phyloP scores from a whole-genome alignment of 2,113 vertebrate genomes.

The Carassius carassius region DNA sequence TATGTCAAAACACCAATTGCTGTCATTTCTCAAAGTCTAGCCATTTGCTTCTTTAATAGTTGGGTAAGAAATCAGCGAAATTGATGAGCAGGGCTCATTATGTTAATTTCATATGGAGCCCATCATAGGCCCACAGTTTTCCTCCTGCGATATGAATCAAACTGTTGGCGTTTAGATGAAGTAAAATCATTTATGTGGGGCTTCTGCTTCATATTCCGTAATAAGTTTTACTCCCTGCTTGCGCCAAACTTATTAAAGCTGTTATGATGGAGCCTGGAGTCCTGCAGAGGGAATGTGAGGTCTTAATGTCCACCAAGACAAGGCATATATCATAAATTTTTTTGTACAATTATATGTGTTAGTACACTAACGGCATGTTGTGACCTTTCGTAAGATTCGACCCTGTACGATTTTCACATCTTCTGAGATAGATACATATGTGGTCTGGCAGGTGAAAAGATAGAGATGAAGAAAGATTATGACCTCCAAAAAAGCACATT shows the following conservation, averaged over 20 bases:
- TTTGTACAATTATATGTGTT: background rate
- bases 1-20: background rate
- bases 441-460: background rate
- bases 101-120: slow-evolving; percentile 47
- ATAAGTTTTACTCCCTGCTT: slow-evolving; percentile 44
- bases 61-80: slow-evolving; percentile 22
- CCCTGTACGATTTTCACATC: background rate
- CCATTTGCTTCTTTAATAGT: slow-evolving; percentile 39
- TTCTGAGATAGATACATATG: background rate
- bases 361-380: background rate
- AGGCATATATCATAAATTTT: background rate
- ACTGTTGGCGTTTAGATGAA: slow-evolving; percentile 47
- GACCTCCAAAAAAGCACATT: slow-evolving; percentile 10
- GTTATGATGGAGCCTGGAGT: slow-evolving; percentile 11
- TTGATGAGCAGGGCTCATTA: slow-evolving; percentile 44
- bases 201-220: slow-evolving; percentile 34
- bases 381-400: slow-evolving; percentile 6
- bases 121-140: slow-evolving; percentile 35
- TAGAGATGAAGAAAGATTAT: background rate
- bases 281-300: slow-evolving; percentile 10
- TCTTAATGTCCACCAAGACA: slow-evolving; percentile 12
- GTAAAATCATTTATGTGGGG: slow-evolving; percentile 46
- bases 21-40: background rate
- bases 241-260: slow-evolving; percentile 43
- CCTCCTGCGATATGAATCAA: slow-evolving; percentile 42